Evolutionary conservation across 30 jellyfish, hydroid and myxozoan genomes (phyloP).

Genomic region (Cassiopea xamachana): DNA sequence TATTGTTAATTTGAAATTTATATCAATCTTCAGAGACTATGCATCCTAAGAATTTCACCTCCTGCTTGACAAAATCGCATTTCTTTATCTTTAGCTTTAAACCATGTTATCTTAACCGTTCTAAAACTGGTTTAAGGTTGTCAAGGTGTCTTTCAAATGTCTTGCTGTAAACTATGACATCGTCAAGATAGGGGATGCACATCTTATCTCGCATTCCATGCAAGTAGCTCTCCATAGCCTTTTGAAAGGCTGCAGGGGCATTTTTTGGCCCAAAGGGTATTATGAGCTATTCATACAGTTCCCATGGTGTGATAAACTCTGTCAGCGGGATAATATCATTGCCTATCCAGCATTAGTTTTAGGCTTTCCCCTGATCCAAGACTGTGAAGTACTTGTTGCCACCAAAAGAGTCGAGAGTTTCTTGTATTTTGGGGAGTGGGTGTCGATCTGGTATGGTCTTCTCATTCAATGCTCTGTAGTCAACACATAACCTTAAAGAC

Average conservation of each 20-base stretch:
- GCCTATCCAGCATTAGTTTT: not conserved
- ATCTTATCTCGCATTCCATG: constrained; percentile 42
- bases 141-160: constrained; percentile 34
- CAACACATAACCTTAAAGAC: constrained; percentile 54
- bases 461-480: constrained; percentile 31
- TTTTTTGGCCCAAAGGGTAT: constrained; percentile 64
- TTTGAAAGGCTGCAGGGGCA: constrained; percentile 72
- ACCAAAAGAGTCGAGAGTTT: constrained; percentile 28
- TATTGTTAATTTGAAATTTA: constrained; percentile 17
- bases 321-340: constrained; percentile 42
- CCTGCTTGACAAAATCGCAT: constrained; percentile 37
- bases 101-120: constrained; percentile 17
- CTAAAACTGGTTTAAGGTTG: constrained; percentile 9
- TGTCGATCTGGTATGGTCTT: constrained; percentile 64
- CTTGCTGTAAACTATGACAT: constrained; percentile 26
- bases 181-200: constrained; percentile 58
- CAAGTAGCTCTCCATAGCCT: constrained; percentile 49
- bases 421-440: constrained; percentile 52
- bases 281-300: constrained; percentile 58
- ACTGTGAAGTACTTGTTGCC: constrained; percentile 39
- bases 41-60: constrained; percentile 42
- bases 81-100: constrained; percentile 29
- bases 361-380: constrained; percentile 39
- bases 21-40: constrained; percentile 12
- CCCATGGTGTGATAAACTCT: constrained; percentile 76